Percentiles rank a stretch among this genome's conserved stretches.
Conservation (phyloP, 2,113 vertebrate species). For the Rhynchopsitta pachyrhyncha region DNA sequence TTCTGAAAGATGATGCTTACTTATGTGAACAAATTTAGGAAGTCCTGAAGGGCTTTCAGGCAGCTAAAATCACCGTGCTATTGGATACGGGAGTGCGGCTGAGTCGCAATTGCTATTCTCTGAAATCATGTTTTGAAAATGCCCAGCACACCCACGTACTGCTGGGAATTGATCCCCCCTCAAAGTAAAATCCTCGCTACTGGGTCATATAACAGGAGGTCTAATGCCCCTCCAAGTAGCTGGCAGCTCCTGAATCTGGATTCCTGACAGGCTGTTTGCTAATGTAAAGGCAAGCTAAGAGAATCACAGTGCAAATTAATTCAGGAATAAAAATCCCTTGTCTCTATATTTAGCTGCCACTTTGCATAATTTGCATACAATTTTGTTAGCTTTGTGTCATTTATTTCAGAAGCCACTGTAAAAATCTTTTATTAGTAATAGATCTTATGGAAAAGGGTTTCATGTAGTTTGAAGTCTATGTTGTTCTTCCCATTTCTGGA, state of each 20-base stretch:
- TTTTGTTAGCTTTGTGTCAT: neutral
- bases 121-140: neutral
- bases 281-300: neutral
- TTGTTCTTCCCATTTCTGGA: neutral
- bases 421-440: neutral
- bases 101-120: neutral
- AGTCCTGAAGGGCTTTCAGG: conserved; percentile 7
- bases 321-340: neutral
- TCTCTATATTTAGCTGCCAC: neutral
- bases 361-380: neutral
- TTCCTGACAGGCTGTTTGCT: neutral
- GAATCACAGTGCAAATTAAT: neutral
- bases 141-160: neutral
- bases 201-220: neutral
- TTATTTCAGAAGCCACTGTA: neutral
- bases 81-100: neutral
- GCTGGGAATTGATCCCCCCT: neutral
- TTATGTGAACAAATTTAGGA: conserved; percentile 41
- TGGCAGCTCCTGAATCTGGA: neutral
- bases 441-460: neutral
- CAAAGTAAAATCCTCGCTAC: neutral
- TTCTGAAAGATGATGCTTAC: conserved; percentile 58
- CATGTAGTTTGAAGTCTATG: neutral
- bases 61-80: neutral
- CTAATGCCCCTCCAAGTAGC: neutral